phyloP scores from a whole-genome alignment of 2,113 vertebrate genomes.

The Gadus macrocephalus region DNA sequence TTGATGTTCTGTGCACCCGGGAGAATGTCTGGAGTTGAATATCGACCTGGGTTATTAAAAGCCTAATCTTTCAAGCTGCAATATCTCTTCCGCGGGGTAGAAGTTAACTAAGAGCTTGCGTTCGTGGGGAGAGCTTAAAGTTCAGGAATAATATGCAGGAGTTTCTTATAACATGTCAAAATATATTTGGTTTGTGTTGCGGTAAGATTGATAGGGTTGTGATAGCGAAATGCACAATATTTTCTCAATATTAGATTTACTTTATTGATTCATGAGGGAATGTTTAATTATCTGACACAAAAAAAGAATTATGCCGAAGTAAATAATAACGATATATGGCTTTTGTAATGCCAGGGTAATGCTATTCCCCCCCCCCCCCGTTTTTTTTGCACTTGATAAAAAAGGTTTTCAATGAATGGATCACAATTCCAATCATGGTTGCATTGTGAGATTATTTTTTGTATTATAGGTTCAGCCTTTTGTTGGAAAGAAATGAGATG shows the following conservation, averaged over 20 bases:
- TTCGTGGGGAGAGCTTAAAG: constrained; percentile 1
- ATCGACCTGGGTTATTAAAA: constrained; percentile 52
- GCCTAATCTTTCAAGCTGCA: background rate
- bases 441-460: too few relatives aligned
- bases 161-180: constrained; percentile 32
- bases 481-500: background rate
- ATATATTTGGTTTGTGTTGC: constrained; percentile 24
- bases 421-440: too few relatives aligned
- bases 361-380: too few relatives aligned
- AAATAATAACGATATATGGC: background rate
- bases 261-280: background rate
- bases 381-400: too few relatives aligned
- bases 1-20: constrained; percentile 30
- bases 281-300: background rate
- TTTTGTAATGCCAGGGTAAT: too few relatives aligned
- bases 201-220: background rate
- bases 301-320: background rate
- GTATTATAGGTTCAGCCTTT: too few relatives aligned
- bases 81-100: constrained; percentile 1
- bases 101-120: constrained; percentile 26
- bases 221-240: background rate
- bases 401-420: too few relatives aligned
- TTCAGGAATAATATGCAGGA: too few relatives aligned
- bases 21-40: constrained; percentile 31
- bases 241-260: background rate